Evolutionary conservation across 2,888 invertebrate genomes (phyloP), one percentile per base, ranked within the genome.

Genomic region (Drosophila nr. fundita): DNA sequence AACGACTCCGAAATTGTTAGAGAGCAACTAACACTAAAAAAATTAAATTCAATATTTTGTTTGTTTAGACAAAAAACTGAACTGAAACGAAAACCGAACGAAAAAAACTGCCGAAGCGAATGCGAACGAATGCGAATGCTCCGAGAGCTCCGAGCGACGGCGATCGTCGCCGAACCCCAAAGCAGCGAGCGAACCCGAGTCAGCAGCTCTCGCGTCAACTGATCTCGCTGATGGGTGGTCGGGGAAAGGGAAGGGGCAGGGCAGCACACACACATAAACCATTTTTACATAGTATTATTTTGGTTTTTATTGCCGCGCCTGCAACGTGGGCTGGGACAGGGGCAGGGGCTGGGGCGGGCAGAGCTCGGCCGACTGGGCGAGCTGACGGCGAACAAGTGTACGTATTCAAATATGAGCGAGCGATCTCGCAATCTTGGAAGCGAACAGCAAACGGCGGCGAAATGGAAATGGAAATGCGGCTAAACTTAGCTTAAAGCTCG

Each of bases 1-100:
- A 91, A 91, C 90, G 90, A 92, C 92, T 90, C 91, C 89, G 89
- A 92, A 92, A 92, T 92, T 91, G 91, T 92, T 92, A 91, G 91
- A 90, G 90, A 87, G 90, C 91, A 91, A 91, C 92, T 91, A 91
- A 92, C 91, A 91, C 91, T 86, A 91, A 91, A 91, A 87, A 91
- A 91, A 91, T 90, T 91, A 87, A 89, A 91, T 91, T 91, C 91
- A 91, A 91, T 91, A 90, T 90, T 91, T 91, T 91, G 80, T 85
- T 85, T 82, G 91, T 91, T 89, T 91, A 90, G 90, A 89, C 91
- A 87, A 90, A 90, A 87, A 87, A 85, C 80, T 74, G 73, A 82
- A 57, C 40, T 40, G 36, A 68, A 78, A 68, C 80, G 78, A 82
- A 86, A 77, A 73, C 86, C 70, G 79, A 53, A 45, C 45, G 45